These are phyloP conservation scores for Diglossa cyanea DNA, from an alignment of 2,797 vertebrate species.

Conservation along the genomic window DNA sequence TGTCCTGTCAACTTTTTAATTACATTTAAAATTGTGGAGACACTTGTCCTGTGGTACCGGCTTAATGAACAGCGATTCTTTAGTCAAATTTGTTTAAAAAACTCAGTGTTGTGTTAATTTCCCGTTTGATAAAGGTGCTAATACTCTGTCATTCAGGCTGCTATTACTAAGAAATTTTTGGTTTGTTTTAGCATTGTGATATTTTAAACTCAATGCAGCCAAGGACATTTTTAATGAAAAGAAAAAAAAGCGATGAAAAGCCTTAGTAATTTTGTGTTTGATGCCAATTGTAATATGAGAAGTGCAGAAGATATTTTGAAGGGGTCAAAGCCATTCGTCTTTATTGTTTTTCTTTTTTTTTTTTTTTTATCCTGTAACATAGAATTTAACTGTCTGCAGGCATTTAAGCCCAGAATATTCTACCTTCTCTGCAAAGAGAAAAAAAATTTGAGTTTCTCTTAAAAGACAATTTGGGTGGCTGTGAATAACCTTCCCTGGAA, in stretches of 20 bases:
- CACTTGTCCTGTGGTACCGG: neutral
- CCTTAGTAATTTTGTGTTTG: constrained; percentile 3
- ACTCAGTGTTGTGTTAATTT: neutral
- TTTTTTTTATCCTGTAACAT: neutral
- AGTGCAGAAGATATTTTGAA: constrained; percentile 35
- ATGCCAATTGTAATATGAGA: constrained; percentile 20
- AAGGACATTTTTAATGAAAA: constrained; percentile 47
- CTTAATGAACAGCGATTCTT: neutral
- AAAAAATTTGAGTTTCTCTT: neutral
- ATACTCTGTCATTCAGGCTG: constrained; percentile 3
- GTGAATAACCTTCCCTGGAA: neutral
- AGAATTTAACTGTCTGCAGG: neutral
- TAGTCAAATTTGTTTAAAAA: constrained; percentile 27
- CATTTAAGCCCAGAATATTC: neutral
- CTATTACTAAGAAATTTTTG: constrained; percentile 16
- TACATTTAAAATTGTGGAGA: neutral
- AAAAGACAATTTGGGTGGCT: neutral
- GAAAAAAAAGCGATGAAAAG: neutral
- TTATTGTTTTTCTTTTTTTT: neutral
- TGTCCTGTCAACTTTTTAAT: neutral
- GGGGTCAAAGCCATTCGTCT: neutral
- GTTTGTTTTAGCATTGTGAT: constrained; percentile 9
- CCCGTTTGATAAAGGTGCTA: constrained; percentile 30
- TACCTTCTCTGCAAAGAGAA: neutral
- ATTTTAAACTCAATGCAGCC: constrained; percentile 7